Conservation (phyloP, 2,888 invertebrate genomes). For the Rambutsinella grinnellia region DNA sequence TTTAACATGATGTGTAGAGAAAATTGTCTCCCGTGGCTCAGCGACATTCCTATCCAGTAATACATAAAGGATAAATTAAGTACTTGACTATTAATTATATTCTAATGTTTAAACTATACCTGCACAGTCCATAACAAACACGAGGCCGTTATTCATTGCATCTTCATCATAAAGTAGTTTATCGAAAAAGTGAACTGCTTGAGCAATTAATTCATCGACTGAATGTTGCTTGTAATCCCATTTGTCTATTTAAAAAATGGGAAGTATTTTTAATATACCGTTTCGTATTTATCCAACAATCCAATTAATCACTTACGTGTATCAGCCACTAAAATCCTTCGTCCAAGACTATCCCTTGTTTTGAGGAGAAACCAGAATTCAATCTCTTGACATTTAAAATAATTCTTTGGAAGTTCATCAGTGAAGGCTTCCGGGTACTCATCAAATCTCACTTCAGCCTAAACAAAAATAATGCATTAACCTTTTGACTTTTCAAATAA, state of each 20-base stretch:
- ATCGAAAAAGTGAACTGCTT: not conserved
- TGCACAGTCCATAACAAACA: conserved; percentile 20
- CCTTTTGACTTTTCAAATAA: conserved; percentile 2
- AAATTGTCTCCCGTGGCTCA: conserved; percentile 23
- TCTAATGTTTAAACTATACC: too few species aligned
- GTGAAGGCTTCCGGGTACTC: conserved; percentile 11
- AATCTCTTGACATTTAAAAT: too few species aligned
- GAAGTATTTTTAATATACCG: too few species aligned
- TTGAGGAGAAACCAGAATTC: not conserved
- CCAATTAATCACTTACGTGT: too few species aligned
- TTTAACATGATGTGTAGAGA: conserved; percentile 8
- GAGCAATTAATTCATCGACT: not conserved
- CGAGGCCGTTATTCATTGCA: conserved; percentile 18
- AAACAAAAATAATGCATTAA: too few species aligned
- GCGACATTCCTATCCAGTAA: too few species aligned
- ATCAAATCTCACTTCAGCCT: conserved; percentile 12
- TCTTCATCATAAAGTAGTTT: conserved; percentile 1
- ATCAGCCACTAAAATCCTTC: not conserved
- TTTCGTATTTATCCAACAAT: too few species aligned
- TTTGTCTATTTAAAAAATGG: too few species aligned
- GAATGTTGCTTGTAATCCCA: conserved; percentile 23
- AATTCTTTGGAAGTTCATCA: not conserved
- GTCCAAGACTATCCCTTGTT: not conserved
- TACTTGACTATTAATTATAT: too few species aligned
- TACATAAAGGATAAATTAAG: too few species aligned